Base-by-base conservation (phyloP, 2,888 invertebrate species). In the Ormyrus rosae region DNA sequence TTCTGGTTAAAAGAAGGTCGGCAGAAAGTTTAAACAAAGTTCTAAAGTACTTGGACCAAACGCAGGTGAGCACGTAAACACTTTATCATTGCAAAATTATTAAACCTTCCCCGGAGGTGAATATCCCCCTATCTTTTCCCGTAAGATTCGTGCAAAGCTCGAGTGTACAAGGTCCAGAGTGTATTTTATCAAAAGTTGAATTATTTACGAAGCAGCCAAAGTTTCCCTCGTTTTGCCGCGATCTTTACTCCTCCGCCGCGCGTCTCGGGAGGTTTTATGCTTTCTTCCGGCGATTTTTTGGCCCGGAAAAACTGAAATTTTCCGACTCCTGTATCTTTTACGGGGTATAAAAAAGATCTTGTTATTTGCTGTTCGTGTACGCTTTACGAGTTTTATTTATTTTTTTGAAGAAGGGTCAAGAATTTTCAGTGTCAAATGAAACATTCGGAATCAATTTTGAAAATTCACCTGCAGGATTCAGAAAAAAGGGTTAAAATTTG, bases 181-280 rank as follows among this genome's bases (percentile, higher is more conserved):
- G 73, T 73, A 64, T 73, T 73, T 73, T 73, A 55, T 64, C 55
- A 73, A 73, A 73, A 73, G 73, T 73, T 73, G 73, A 73, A 73
- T 73, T 73, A 65, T 73, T 73, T 64, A 73, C 73, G 56, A 70
- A 64, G 73, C 53, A 13, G 46, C 61, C 69, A 19, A 71, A 71
- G 48, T 61, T 71, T 53, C 60, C 60, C 19, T 71, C 48, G 8
- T 19, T 68, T 55, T 6, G 6, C 9, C n/a, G 19, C 19, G 19
- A 19, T 19, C 19, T 19, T 19, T 19, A 19, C 19, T 19, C 13
- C 11, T 10, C 10, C 10, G 11, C 45, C 48, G 13, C 10, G 70
- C 50, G 51, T 61, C 71, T 60, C 10, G 19, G 68, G 60, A 11
- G 6, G 8, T 4, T 55, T 70, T 19, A 48, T 19, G 60, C 11